Evolutionary conservation across 2,888 invertebrate genomes (phyloP), one percentile per base, ranked within the genome.

Genomic region (Vandiemenella viatica): DNA sequence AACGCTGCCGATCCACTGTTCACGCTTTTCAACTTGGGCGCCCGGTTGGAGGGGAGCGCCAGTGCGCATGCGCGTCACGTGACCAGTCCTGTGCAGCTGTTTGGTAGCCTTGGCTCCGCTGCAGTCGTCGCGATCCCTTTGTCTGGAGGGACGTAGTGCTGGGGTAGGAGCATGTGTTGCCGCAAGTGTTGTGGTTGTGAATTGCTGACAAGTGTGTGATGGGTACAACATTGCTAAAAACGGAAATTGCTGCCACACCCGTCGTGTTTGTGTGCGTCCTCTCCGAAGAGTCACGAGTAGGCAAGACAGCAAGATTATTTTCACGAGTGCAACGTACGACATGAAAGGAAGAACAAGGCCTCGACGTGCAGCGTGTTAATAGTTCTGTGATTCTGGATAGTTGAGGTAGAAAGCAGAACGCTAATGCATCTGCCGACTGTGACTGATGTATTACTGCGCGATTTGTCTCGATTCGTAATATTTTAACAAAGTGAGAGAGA

Each of bases 71-170:
- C 37, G 16, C 15, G 46, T 54, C 53, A 49, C 51, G 51, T 53
- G 53, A 53, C 46, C 19, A 22, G 37, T 37, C 40, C 46, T 44
- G 51, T 51, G 53, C 53, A 54, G 53, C 53, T 52, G 53, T 53
- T 53, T 47, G 32, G 48, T 41, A 46, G 45, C 53, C 45, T 53
- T 45, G 53, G 46, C 44, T 54, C 45, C 37, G 44, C 52, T 52
- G 53, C 53, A 54, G 53, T 50, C 46, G 51, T 43, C 50, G 48
- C 50, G 37, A 23, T 52, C 53, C 49, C 52, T 54, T 50, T 51
- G 50, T 51, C 40, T 42, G 50, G 45, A 44, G 48, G 50, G 42
- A 46, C 43, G 37, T 26, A 10, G 49, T 43, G 48, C 48, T 17
- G 41, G 45, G 52, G 48, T 22, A 50, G 53, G 50, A 19, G n/a